Conservation (phyloP, 2,797 vertebrate genomes). For the Smutsia temminckii region DNA sequence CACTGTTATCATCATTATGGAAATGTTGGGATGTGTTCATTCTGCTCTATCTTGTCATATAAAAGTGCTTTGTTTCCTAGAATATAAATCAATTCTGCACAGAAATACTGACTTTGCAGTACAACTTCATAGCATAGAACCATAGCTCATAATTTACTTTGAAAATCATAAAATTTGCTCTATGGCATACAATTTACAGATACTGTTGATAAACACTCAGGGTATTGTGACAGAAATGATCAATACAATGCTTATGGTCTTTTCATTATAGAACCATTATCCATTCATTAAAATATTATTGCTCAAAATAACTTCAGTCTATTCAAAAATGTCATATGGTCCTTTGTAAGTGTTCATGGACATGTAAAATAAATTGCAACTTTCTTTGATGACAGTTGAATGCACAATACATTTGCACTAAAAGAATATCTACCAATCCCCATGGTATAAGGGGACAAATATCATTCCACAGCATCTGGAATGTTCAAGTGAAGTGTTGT, state of each 20-base stretch:
- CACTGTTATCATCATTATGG: not conserved
- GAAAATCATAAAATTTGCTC: slow-evolving; percentile 3
- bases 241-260: slow-evolving; percentile 71
- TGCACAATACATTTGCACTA: slow-evolving; percentile 63
- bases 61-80: not conserved
- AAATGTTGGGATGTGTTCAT: not conserved
- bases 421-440: slow-evolving; percentile 26
- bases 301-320: slow-evolving; percentile 73
- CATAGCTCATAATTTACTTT: slow-evolving; percentile 5
- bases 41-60: not conserved
- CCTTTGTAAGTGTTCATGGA: slow-evolving; percentile 63
- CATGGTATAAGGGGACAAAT: slow-evolving; percentile 4
- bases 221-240: slow-evolving; percentile 65
- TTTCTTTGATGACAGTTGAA: slow-evolving; percentile 71
- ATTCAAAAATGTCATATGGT: slow-evolving; percentile 73
- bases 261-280: slow-evolving; percentile 61
- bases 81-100: not conserved
- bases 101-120: not conserved
- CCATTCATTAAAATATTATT: slow-evolving; percentile 69
- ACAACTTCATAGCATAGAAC: not conserved
- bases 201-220: slow-evolving; percentile 13
- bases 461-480: slow-evolving; percentile 12
- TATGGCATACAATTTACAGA: not conserved
- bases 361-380: slow-evolving; percentile 72
- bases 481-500: slow-evolving; percentile 56